phyloP scores from a whole-genome alignment of 2,797 vertebrate species.

The Syncerus caffer region DNA sequence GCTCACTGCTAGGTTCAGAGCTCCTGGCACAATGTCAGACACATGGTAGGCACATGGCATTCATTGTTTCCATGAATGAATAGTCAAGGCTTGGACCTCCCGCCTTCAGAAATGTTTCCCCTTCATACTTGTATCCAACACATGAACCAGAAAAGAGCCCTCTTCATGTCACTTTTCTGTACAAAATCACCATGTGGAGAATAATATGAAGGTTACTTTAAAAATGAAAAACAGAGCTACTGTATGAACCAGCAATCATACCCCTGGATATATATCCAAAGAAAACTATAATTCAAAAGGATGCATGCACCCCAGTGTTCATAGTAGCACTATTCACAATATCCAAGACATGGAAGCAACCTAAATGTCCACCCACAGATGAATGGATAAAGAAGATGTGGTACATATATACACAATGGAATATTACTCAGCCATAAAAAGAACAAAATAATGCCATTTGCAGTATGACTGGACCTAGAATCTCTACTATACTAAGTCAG shows the following conservation, averaged over 20 bases:
- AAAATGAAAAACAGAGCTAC: background rate
- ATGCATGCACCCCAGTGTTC: background rate
- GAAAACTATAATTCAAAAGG: background rate
- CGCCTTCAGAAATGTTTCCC: background rate
- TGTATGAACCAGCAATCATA: background rate
- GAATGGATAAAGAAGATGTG: background rate
- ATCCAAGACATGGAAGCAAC: background rate
- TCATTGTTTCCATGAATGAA: background rate
- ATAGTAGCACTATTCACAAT: background rate
- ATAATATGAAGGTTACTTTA: background rate
- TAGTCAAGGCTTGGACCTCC: background rate
- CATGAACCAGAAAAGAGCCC: background rate
- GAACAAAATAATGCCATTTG: background rate
- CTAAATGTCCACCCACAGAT: background rate
- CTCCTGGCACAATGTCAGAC: background rate
- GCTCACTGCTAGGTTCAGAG: fast-evolving
- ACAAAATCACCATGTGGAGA: background rate
- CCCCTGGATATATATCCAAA: background rate
- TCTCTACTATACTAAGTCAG: background rate
- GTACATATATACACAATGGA: background rate
- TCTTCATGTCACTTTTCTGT: background rate
- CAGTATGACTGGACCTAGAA: background rate
- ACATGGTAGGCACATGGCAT: too few species aligned
- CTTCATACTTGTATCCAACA: background rate
- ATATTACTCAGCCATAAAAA: background rate